Conservation (phyloP, 2,797 vertebrate species). For the Novumbra hubbsi region DNA sequence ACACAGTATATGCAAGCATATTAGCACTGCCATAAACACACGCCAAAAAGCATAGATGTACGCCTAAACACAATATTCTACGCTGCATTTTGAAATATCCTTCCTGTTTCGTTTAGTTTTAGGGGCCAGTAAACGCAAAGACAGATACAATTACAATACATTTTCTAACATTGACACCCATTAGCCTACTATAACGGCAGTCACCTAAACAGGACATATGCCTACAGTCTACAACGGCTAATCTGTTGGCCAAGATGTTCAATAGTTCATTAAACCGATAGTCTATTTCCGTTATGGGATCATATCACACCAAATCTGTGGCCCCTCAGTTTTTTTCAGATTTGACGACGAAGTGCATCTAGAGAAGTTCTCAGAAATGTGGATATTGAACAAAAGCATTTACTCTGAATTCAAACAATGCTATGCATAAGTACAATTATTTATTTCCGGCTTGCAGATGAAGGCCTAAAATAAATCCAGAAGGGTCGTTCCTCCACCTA, state of each 20-base stretch:
- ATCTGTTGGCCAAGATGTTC: neutral
- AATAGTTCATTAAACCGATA: neutral
- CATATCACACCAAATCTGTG: neutral
- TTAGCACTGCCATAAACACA: neutral
- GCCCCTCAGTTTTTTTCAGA: neutral
- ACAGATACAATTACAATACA: neutral
- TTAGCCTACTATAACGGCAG: neutral
- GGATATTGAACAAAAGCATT: neutral
- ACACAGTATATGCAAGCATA: neutral
- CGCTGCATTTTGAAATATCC: neutral
- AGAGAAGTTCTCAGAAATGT: neutral
- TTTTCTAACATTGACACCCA: neutral
- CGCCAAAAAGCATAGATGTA: neutral
- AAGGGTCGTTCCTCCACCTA: conserved; percentile 41
- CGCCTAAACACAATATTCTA: neutral
- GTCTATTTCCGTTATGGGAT: neutral
- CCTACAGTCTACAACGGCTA: neutral
- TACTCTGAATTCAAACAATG: neutral
- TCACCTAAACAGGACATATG: neutral
- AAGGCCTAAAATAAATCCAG: conserved; percentile 13
- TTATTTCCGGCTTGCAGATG: conserved; percentile 19
- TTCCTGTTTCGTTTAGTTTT: neutral
- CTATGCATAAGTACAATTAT: neutral
- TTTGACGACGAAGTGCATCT: neutral
- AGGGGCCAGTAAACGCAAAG: neutral